phyloP scores from a whole-genome alignment of 2,113 vertebrate genomes.

The Sphyrna mokarran region DNA sequence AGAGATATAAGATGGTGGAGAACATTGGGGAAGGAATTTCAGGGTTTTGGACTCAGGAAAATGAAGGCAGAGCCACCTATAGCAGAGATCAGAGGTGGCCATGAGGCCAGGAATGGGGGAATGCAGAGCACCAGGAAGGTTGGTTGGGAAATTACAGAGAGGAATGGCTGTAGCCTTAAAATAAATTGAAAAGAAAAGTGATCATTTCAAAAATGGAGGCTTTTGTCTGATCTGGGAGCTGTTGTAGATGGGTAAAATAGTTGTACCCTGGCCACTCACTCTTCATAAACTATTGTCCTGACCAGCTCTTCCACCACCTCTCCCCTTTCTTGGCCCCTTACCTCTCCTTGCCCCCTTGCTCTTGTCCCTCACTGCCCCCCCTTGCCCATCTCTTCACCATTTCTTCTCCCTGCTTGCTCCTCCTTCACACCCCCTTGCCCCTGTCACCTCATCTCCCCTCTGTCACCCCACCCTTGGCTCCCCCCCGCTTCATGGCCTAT shows the following conservation, averaged over 20 bases:
- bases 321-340: not conserved
- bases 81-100: not conserved
- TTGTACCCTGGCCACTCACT: not conserved
- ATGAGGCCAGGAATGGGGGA: not conserved
- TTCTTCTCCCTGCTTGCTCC: not conserved
- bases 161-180: not conserved
- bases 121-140: not conserved
- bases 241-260: too few species aligned
- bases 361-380: rapidly evolving
- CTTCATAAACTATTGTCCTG: not conserved
- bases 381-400: too few species aligned
- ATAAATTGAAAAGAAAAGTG: not conserved
- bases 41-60: not conserved
- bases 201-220: not conserved
- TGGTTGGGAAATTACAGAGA: not conserved
- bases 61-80: not conserved
- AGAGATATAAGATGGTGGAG: not conserved
- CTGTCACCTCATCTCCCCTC: too few species aligned
- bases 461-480: rapidly evolving
- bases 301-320: not conserved
- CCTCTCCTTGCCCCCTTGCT: not conserved
- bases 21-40: not conserved
- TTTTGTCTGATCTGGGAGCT: not conserved
- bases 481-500: too few species aligned
- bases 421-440: too few species aligned